Conservation (phyloP, 1,140 invertebrate genomes). For the Drosophila repletoides region DNA sequence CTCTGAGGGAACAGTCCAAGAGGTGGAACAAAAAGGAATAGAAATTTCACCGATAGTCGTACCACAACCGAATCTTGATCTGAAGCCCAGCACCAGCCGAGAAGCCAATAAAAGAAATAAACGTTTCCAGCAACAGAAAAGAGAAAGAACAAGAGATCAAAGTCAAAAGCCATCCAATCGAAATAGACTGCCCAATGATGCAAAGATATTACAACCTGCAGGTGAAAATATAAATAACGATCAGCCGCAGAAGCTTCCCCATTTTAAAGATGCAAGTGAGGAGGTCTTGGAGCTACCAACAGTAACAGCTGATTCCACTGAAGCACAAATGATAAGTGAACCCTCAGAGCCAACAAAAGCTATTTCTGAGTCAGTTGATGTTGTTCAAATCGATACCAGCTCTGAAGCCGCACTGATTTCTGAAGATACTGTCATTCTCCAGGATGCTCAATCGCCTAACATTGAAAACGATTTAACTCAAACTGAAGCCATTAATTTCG, state of each 20-base stretch:
- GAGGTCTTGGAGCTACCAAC: not conserved
- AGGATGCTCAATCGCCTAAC: not conserved
- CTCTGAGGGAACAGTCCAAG: not conserved
- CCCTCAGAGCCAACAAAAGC: not conserved
- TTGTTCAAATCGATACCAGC: not conserved
- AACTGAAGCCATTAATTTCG: not conserved
- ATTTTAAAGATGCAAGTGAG: not conserved
- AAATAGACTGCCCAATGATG: not conserved
- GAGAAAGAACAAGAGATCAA: slow-evolving; percentile 38
- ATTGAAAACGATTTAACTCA: not conserved
- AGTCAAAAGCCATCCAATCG: slow-evolving; percentile 54
- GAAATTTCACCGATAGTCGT: not conserved
- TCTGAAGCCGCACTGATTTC: not conserved
- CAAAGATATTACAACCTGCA: not conserved
- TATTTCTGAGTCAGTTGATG: not conserved
- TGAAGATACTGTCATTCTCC: not conserved
- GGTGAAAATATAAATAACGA: not conserved
- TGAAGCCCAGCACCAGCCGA: slow-evolving; percentile 47
- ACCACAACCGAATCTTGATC: slow-evolving; percentile 20
- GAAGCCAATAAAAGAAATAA: slow-evolving; percentile 38
- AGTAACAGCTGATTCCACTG: not conserved
- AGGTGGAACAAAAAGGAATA: not conserved
- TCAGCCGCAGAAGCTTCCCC: not conserved
- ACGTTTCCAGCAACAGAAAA: slow-evolving; percentile 41
- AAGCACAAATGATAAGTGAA: not conserved